Evolutionary conservation across 2,113 vertebrate genomes (phyloP).

Genomic region (Meleagris gallopavo): DNA sequence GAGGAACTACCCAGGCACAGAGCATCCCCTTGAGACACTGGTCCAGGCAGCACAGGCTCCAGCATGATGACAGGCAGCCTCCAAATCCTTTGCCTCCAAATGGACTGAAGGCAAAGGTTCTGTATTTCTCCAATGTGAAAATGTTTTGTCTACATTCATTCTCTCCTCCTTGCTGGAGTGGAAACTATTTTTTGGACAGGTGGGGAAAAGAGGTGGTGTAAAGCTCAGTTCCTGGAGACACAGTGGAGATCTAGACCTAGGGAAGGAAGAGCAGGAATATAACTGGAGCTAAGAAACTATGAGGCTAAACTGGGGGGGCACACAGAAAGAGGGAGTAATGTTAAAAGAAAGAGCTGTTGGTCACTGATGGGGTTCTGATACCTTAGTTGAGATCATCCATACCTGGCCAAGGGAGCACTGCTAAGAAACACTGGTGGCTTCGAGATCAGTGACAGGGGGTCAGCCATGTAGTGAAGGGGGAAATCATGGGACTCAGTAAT

Average conservation of each 20-base stretch:
- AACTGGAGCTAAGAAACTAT: not conserved
- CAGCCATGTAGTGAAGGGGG: not conserved
- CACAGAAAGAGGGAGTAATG: accelerated
- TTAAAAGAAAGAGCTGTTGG: not conserved
- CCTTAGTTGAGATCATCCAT: accelerated
- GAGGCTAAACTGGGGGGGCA: not conserved
- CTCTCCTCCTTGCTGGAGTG: not conserved
- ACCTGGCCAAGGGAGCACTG: not conserved
- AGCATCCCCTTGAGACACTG: not conserved
- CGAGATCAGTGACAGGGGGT: not conserved
- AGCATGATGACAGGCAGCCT: not conserved
- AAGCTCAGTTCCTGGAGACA: not conserved
- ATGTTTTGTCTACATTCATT: not conserved
- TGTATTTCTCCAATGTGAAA: not conserved
- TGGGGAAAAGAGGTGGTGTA: not conserved
- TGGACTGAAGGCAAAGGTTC: not conserved
- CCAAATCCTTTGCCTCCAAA: not conserved
- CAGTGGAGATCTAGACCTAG: not conserved
- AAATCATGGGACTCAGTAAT: conserved; percentile 12
- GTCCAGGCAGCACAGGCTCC: accelerated
- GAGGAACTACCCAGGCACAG: not conserved
- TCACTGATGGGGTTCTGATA: not conserved
- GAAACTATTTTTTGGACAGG: not conserved
- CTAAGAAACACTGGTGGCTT: not conserved
- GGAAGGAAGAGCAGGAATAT: accelerated